phyloP scores from a whole-genome alignment of 2,113 vertebrate genomes.

The Gymnobelideus leadbeateri region DNA sequence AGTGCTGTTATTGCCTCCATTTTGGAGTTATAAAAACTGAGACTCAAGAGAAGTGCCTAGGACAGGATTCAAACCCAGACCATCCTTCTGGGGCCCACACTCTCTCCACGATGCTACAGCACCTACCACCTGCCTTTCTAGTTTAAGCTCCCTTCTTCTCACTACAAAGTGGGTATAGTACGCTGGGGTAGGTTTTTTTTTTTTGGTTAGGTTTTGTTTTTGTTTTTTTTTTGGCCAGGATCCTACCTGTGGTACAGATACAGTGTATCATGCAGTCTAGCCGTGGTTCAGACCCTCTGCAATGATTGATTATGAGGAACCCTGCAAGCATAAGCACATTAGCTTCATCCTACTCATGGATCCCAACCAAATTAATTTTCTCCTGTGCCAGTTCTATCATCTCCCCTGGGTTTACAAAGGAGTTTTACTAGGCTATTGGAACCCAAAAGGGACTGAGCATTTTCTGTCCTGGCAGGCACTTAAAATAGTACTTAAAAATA shows the following conservation, averaged over 20 bases:
- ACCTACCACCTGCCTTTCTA: not conserved
- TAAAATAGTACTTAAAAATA: conserved; percentile 75
- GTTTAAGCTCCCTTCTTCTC: not conserved
- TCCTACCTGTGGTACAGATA: not conserved
- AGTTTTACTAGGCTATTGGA: conserved; percentile 69
- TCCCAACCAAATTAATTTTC: conserved; percentile 76
- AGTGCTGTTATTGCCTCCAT: not conserved
- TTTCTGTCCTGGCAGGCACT: conserved; percentile 68
- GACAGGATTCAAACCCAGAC: not conserved
- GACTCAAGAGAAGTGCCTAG: not conserved
- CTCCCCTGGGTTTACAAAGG: conserved; percentile 70
- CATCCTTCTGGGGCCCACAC: not conserved
- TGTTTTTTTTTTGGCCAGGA: not conserved
- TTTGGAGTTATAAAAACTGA: not conserved
- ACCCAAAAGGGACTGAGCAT: conserved; percentile 56
- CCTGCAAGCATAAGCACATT: conserved; percentile 54
- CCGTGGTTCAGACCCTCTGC: not conserved
- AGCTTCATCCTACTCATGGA: conserved; percentile 55
- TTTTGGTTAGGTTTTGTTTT: too few relatives aligned
- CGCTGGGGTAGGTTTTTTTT: not conserved
- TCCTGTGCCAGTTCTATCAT: conserved; percentile 76
- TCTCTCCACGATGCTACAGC: not conserved
- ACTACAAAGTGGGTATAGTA: not conserved
- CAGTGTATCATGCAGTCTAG: not conserved
- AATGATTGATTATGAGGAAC: conserved; percentile 53